Base-by-base conservation (phyloP, 2,888 invertebrate species). In the Campoletis raptor region DNA sequence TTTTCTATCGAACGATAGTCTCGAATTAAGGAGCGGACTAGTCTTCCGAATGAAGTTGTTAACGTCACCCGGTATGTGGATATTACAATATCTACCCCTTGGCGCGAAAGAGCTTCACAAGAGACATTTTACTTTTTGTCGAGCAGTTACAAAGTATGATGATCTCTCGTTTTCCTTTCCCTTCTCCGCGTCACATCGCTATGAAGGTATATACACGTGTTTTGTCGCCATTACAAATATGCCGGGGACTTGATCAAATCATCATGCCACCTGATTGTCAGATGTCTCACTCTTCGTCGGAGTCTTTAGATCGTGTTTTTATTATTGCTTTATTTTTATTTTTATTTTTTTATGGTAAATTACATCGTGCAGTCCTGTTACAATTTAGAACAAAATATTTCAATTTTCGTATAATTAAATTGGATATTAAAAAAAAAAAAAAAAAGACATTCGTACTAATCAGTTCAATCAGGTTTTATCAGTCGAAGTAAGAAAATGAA, bases 81-180 rank as follows among this genome's bases (percentile, higher is more conserved):
- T 76, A 81, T 79, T 83, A 85, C 81, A 83, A 74, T 76, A 87
- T 89, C 85, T 80, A 88, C 88, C 85, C 84, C 81, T 87, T 30
- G 30, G 61, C 69, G 83, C 83, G 78, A 79, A 76, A 79, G 73
- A 81, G 81, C 81, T 54, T 79, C 69, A 66, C 64, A 52, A 78
- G 61, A 78, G 61, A 73, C 84, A 83, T 89, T 87, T 90, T 89
- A 89, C 89, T 93, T 92, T 93, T 92, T 92, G 89, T 89, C 87
- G 88, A 87, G 88, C 89, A 89, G 92, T 92, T 92, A 92, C 91
- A 92, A 92, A 94, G 92, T 93, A 92, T 93, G 94, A 93, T 93
- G 93, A 93, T 93, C 92, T 87, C 73, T 40, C 72, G 45, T 18
- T 52, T 54, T 52, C 66, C 40, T 77, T 61, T 76, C 48, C 67